Evolutionary conservation across 2,113 vertebrate genomes (phyloP).

Genomic region (Ochotona curzoniae): DNA sequence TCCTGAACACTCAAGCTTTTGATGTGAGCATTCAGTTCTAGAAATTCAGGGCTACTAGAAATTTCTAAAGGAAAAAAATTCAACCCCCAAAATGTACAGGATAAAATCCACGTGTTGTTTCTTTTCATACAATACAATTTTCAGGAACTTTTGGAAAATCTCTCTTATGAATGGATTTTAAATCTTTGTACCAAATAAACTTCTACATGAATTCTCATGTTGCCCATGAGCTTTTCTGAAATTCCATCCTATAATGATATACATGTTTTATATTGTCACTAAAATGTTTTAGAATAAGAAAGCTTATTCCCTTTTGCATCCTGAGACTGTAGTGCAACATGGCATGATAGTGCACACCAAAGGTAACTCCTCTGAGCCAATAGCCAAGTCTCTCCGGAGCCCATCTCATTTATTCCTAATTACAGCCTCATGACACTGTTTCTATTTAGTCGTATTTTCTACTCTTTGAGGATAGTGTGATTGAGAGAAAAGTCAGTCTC

Average conservation of each 20-base stretch:
- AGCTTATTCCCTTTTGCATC: neutral
- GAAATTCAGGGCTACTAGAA: neutral
- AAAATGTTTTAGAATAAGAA: neutral
- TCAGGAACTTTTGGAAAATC: too few species aligned
- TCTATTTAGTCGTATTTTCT: neutral
- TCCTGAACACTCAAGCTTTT: neutral
- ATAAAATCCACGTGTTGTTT: too few species aligned
- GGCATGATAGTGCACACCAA: neutral
- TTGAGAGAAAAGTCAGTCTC: neutral
- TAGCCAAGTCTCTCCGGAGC: neutral
- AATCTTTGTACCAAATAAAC: too few species aligned
- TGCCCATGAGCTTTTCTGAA: too few species aligned
- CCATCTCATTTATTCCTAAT: neutral
- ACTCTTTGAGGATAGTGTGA: neutral
- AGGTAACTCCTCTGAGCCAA: neutral
- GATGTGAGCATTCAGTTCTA: constrained; percentile 58
- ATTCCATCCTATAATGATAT: neutral
- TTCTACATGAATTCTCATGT: too few species aligned
- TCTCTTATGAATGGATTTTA: too few species aligned
- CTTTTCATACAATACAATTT: too few species aligned
- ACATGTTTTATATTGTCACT: neutral
- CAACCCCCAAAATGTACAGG: neutral
- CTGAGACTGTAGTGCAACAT: neutral
- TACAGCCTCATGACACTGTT: neutral
- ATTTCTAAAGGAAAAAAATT: neutral